These are phyloP conservation scores for Drosophila atroscutellata DNA, from an alignment of 2,888 invertebrate species.

Conservation along the genomic window DNA sequence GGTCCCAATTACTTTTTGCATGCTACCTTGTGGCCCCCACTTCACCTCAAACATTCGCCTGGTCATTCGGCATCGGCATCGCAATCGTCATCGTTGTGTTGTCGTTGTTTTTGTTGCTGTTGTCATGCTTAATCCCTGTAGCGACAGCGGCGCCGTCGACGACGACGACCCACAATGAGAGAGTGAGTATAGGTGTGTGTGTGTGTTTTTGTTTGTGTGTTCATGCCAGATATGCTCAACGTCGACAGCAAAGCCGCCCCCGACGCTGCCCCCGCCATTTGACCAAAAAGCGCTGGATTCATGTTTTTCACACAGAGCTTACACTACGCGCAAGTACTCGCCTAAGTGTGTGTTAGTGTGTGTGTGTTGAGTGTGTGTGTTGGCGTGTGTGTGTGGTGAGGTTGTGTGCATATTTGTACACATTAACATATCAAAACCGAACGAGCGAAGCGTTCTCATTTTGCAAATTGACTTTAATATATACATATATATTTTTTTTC, in stretches of 20 bases:
- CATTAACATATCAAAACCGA: constrained; percentile 82
- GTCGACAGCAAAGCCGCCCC: constrained; percentile 31
- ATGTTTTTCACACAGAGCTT: constrained; percentile 82
- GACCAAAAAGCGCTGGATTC: constrained; percentile 80
- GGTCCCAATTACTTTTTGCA: constrained; percentile 82
- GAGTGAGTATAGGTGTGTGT: constrained; percentile 44
- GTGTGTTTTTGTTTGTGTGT: constrained; percentile 35
- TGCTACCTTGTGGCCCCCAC: constrained; percentile 81
- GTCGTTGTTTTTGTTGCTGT: constrained; percentile 57
- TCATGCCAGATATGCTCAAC: constrained; percentile 63
- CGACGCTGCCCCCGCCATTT: constrained; percentile 35
- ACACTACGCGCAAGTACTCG: constrained; percentile 53
- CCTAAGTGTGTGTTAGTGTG: constrained; percentile 3
- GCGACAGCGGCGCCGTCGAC: constrained; percentile 64
- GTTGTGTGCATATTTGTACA: constrained; percentile 59
- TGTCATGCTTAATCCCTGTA: constrained; percentile 80
- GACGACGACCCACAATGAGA: constrained; percentile 61
- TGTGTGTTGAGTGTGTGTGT: constrained; percentile 6
- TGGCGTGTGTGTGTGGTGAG: constrained; percentile 19
- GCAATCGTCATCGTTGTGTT: constrained; percentile 76
- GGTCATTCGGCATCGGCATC: constrained; percentile 67
- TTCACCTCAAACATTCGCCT: constrained; percentile 67
- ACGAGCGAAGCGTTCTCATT: constrained; percentile 74
- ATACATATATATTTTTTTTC: constrained; percentile 32
- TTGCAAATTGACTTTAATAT: constrained; percentile 82